Conservation (phyloP, 2,797 vertebrate species). For the Hyperoplus immaculatus region DNA sequence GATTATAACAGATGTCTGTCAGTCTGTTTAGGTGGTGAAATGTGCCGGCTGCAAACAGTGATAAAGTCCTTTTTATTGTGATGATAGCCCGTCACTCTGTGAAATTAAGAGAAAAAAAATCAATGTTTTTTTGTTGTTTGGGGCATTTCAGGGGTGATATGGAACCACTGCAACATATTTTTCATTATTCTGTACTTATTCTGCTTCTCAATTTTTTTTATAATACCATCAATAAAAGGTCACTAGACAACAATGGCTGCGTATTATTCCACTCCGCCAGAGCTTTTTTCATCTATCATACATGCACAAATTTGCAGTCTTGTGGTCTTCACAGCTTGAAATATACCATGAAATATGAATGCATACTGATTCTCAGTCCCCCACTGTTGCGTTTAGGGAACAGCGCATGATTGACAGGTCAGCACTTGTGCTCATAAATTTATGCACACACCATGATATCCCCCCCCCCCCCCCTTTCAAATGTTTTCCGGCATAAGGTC, state of each 20-base stretch:
- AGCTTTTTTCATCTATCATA: constrained; percentile 21
- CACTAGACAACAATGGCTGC: not conserved
- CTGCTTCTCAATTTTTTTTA: not conserved
- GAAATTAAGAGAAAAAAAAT: too few relatives aligned
- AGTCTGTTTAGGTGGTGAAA: constrained; percentile 35
- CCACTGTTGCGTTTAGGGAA: constrained; percentile 42
- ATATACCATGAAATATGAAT: constrained; percentile 61
- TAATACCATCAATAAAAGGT: constrained; percentile 1
- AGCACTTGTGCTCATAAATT: constrained; percentile 67
- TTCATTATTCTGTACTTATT: not conserved
- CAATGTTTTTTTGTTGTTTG: not conserved
- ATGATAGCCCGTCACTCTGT: too few relatives aligned
- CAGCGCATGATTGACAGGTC: constrained; percentile 72
- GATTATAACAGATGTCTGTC: constrained; percentile 64
- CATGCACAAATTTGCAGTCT: constrained; percentile 45
- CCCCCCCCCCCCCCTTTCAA: constrained; percentile 50
- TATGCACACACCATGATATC: constrained; percentile 64
- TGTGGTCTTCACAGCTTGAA: constrained; percentile 44
- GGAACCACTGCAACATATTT: not conserved
- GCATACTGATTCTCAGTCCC: constrained; percentile 12
- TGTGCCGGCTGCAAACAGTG: constrained; percentile 28
- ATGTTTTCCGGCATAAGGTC: constrained; percentile 74
- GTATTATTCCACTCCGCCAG: not conserved
- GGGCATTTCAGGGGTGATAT: not conserved
- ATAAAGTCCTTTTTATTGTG: constrained; percentile 34